A percentile compares a stretch with the other conserved stretches of the same genome.
phyloP scores from a whole-genome alignment of 2,797 vertebrate species.

The Perodicticus potto region DNA sequence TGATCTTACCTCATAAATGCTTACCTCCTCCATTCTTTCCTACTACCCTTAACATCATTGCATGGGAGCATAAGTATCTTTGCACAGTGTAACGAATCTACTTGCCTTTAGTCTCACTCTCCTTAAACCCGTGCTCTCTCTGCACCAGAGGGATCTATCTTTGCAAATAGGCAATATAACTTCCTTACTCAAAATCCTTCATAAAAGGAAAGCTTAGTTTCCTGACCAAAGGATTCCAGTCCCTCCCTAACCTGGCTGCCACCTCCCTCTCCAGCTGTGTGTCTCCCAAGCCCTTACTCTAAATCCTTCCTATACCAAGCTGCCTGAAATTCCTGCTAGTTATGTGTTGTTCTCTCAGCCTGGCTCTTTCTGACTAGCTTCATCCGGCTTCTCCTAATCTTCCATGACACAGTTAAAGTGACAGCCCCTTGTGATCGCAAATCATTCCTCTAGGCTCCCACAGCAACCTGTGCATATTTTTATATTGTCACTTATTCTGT shows the following conservation, averaged over 20 bases:
- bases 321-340: neutral
- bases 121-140: neutral
- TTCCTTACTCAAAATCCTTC: neutral
- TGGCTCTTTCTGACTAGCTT: neutral
- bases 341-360: neutral
- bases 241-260: neutral
- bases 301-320: neutral
- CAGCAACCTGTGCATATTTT: conserved; percentile 28
- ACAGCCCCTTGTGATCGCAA: neutral
- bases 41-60: neutral
- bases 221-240: neutral
- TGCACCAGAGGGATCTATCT: neutral
- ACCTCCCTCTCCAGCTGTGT: neutral
- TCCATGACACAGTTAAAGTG: neutral
- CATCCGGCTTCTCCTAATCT: neutral
- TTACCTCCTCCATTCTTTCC: neutral
- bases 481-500: neutral
- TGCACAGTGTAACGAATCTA: neutral
- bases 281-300: neutral
- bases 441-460: neutral
- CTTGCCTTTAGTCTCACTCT: neutral
- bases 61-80: neutral
- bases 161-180: neutral
- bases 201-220: neutral
- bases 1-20: neutral